Base-by-base conservation (phyloP, 2,797 vertebrate genomes). In the Macropus fuliginosus region DNA sequence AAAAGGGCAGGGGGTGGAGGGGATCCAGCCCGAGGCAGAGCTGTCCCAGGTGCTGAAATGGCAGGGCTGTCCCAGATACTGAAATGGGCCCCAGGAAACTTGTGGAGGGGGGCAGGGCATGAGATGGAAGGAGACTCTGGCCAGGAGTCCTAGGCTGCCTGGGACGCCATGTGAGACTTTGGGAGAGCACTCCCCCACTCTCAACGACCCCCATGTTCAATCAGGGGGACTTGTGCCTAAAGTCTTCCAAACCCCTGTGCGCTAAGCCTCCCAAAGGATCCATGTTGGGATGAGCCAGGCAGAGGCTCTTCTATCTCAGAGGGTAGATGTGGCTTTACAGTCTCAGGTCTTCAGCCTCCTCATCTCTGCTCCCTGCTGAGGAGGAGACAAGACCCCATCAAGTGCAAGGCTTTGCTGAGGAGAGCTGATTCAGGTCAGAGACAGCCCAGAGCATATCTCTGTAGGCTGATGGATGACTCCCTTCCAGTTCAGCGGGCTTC, bases 361-460 rank as follows among this genome's bases (percentile, higher is more conserved):
- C 24, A 13, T 29, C 11, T 34, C 57, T 62, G 29, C 29, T 31
- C 28, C 57, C 57, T 29, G 56, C 57, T 59, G 9, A 2, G 2
- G 28, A 59, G 57, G 11, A 62, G 57, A 62, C 57, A 34, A 62
- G 0, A 28, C n/a, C 56, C 56, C 74, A 89, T 93, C 57, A 94
- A 0, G 2, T 90, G 56, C 92, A 94, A 62, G 92, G 93, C 93
- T 91, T 54, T 40, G 56, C 81, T 94, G 92, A 62, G 55, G 52
- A 50, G 74, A 13, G 90, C 94, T 59, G 59, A 89, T 12, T 29
- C 59, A 66, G 59, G 59, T 4, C 57, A 59, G 57, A 59, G 57
- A 59, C 55, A 87, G 94, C 90, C 66, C 21, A 1, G 24, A 90
- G 66, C 94, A 55, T 52, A 40, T 12, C 91, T 54, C 52, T 31